These are phyloP conservation scores for Philereme transversata DNA, from an alignment of 2,888 invertebrate genomes.

Conservation along the genomic window DNA sequence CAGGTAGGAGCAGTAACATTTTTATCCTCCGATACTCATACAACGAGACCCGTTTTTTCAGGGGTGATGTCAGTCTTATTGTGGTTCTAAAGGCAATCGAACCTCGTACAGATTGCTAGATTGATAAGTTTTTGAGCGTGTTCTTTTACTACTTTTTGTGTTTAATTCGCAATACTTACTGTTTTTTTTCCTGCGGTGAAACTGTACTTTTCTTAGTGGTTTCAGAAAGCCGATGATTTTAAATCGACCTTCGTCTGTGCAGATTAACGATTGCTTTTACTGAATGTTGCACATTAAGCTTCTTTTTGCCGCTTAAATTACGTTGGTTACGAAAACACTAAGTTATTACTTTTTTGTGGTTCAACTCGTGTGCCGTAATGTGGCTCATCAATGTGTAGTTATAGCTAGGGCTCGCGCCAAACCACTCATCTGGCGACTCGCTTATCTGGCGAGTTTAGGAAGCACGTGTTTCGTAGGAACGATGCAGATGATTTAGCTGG, in stretches of 20 bases:
- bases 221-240: constrained; percentile 38
- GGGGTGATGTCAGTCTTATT: constrained; percentile 26
- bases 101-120: constrained; percentile 38
- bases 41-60: neutral
- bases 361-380: constrained; percentile 29
- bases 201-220: constrained; percentile 40
- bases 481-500: no score
- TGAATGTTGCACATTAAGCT: constrained; percentile 43
- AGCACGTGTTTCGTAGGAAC: no score
- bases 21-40: neutral
- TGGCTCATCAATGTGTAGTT: neutral
- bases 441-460: no score
- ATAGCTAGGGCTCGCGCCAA: constrained; percentile 5
- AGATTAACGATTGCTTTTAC: constrained; percentile 48
- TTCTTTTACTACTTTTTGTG: constrained; percentile 41
- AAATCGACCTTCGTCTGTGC: constrained; percentile 51
- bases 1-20: neutral
- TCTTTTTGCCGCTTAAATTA: constrained; percentile 31
- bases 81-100: constrained; percentile 22
- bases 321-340: constrained; percentile 37
- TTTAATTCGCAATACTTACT: constrained; percentile 18
- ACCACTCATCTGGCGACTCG: no score
- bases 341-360: constrained; percentile 28
- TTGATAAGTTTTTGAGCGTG: constrained; percentile 37
- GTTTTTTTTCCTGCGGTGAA: constrained; percentile 51